Conservation (phyloP, 1,140 invertebrate species). For the Zaprionus nigranus region DNA sequence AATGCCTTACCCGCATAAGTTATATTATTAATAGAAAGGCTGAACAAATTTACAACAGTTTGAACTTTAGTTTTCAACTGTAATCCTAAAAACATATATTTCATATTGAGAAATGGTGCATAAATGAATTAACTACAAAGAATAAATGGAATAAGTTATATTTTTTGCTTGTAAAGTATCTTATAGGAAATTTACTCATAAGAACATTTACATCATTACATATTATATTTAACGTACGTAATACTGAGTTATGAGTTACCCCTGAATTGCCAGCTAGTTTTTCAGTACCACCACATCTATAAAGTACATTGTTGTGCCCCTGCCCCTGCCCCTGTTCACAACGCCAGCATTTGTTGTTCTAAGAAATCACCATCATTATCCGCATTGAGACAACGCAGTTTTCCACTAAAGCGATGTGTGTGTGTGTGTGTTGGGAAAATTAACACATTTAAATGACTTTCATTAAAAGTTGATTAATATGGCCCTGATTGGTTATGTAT, state of each 20-base stretch:
- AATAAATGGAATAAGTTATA: too few relatives aligned
- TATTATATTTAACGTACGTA: not conserved
- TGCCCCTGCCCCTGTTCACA: not conserved
- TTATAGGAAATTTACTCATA: not conserved
- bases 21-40: too few relatives aligned
- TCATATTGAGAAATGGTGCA: too few relatives aligned
- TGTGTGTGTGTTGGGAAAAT: conserved; percentile 57
- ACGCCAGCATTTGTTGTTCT: not conserved
- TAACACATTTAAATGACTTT: conserved; percentile 83
- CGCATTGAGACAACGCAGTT: conserved; percentile 10
- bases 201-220: not conserved
- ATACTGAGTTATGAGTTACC: not conserved
- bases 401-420: conserved; percentile 5
- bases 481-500: conserved; percentile 72
- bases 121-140: too few relatives aligned
- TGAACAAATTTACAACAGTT: too few relatives aligned
- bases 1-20: too few relatives aligned
- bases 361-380: conserved; percentile 27
- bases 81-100: too few relatives aligned
- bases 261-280: not conserved
- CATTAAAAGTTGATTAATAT: conserved; percentile 82
- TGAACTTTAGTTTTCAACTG: too few relatives aligned
- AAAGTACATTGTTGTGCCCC: not conserved
- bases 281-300: not conserved
- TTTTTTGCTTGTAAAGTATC: too few relatives aligned